These are phyloP conservation scores for Pseudochaenichthys georgianus DNA, from an alignment of 2,797 vertebrate genomes.

Conservation along the genomic window DNA sequence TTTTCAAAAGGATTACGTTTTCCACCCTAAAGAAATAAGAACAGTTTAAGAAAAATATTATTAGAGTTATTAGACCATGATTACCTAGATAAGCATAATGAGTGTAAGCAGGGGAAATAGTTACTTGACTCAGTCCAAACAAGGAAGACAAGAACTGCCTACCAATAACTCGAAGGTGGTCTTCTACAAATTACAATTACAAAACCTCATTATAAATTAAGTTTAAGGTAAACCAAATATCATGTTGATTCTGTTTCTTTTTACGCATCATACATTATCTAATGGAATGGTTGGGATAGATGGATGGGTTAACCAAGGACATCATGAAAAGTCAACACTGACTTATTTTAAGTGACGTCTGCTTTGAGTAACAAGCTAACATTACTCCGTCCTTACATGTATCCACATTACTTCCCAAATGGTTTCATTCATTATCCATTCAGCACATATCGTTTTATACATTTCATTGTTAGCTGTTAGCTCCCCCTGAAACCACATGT, in stretches of 20 bases:
- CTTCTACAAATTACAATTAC: too few species aligned
- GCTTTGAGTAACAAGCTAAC: neutral
- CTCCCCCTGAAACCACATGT: conserved; percentile 1
- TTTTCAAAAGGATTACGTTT: neutral
- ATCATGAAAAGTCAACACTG: too few species aligned
- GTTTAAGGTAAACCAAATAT: too few species aligned
- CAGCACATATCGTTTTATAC: neutral
- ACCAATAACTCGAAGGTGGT: too few species aligned
- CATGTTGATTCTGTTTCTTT: too few species aligned
- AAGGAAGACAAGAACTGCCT: neutral
- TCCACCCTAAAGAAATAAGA: neutral
- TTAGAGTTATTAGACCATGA: neutral
- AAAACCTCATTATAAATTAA: too few species aligned
- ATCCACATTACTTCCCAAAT: neutral
- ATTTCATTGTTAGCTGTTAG: neutral
- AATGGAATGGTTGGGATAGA: too few species aligned
- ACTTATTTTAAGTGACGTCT: too few species aligned
- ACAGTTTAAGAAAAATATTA: neutral
- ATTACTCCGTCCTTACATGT: too few species aligned
- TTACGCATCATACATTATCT: too few species aligned
- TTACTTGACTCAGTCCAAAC: neutral
- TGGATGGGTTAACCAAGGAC: too few species aligned
- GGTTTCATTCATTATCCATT: neutral
- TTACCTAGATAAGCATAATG: neutral
- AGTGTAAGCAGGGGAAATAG: neutral